Conservation (phyloP, 2,888 invertebrate genomes). For the Drosophila trichaetosa region DNA sequence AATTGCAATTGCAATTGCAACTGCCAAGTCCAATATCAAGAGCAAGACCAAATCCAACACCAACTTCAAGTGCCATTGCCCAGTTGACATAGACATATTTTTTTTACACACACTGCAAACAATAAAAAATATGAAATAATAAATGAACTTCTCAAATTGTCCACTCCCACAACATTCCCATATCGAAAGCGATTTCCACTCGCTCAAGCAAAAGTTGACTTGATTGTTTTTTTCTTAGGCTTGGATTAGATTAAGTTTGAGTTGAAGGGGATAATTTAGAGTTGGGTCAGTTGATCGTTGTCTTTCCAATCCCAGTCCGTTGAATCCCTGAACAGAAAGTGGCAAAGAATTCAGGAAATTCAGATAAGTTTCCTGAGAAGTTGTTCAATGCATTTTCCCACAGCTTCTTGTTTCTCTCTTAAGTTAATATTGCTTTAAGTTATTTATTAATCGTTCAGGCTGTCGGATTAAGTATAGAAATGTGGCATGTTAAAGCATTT, state of each 20-base stretch:
- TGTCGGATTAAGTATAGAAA: not conserved
- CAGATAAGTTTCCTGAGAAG: not conserved
- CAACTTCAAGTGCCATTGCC: constrained; percentile 32
- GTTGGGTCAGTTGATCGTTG: not conserved
- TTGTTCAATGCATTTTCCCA: not conserved
- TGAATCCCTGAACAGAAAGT: not conserved
- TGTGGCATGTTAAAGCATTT: not conserved
- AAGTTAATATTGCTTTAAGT: not conserved
- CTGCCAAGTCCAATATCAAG: constrained; percentile 60
- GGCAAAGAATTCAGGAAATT: not conserved
- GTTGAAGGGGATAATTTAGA: not conserved
- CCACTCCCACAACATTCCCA: constrained; percentile 31
- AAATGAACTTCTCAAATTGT: constrained; percentile 21
- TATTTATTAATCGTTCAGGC: not conserved
- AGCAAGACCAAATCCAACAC: constrained; percentile 8
- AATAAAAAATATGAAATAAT: constrained; percentile 18
- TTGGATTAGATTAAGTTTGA: not conserved
- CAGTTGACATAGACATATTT: constrained; percentile 38
- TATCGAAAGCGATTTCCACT: not conserved
- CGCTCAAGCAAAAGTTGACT: not conserved
- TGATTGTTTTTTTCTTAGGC: not conserved
- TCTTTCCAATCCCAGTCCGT: not conserved
- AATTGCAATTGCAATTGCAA: constrained; percentile 7
- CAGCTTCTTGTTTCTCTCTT: not conserved
- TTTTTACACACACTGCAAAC: not conserved